Evolutionary conservation across 53 echinoderm and acorn worm genomes (phyloP), one percentile per base, ranked within the genome.

Genomic region (Luidia sarsii): DNA sequence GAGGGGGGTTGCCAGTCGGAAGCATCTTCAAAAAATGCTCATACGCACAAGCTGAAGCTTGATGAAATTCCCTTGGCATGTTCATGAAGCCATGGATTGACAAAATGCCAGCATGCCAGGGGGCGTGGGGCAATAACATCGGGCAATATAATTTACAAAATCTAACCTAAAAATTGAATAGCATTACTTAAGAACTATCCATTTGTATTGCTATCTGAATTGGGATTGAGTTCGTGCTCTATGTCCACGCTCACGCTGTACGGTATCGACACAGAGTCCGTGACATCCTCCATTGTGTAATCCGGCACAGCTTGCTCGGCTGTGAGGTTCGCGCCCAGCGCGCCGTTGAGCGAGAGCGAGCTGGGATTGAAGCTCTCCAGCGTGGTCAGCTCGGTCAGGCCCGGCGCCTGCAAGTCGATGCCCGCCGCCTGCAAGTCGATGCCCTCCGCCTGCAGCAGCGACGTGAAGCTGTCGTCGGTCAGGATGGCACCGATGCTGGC

Each of bases 171-270:
- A n/a, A n/a, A n/a, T n/a, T n/a, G n/a, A n/a, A n/a, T n/a, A n/a
- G n/a, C n/a, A n/a, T n/a, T n/a, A n/a, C n/a, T n/a, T n/a, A n/a
- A n/a, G n/a, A n/a, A n/a, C 50, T 50, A 50, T 50, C 51, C 49
- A 50, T 69, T 50, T 50, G 16, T 33, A 69, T 32, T 16, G 33
- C n/a, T 23, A 32, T 69, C 50, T 15, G 60, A 16, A 20, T 24
- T 24, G 23, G 3, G 2, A 2, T n/a, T 33, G 14, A 36, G 61
- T 22, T 71, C 60, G 24, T 70, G 11, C 11, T 71, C 71, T 19
- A 83, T 61, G 29, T 83, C 83, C 50, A 83, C 65, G 33, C 83
- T 83, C 7, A 54, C 15, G 46, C 70, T 43, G 30, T 51, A 83
- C 0, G 71, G 83, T 45, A 83, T 61, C 0, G 70, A 70, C 60